phyloP scores from a whole-genome alignment of 2,888 invertebrate genomes.

The Hypomecis punctinalis region DNA sequence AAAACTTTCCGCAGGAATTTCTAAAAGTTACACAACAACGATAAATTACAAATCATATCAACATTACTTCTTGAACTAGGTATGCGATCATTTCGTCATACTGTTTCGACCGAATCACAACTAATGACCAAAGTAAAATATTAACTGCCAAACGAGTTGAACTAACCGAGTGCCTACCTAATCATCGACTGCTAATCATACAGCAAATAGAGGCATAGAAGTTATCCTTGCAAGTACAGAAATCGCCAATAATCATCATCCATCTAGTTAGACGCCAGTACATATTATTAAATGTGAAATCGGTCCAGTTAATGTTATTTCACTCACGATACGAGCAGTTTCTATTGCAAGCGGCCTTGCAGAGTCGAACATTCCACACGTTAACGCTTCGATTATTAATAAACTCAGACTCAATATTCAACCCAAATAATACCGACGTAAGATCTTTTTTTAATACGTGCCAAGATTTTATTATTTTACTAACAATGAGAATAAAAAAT shows the following conservation, averaged over 20 bases:
- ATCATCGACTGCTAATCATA: slow-evolving; percentile 10
- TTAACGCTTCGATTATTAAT: slow-evolving; percentile 84
- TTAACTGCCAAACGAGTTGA: not conserved
- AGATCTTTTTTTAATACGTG: slow-evolving; percentile 75
- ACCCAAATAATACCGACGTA: slow-evolving; percentile 76
- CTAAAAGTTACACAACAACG: no score
- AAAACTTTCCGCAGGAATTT: no score
- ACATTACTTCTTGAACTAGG: no score
- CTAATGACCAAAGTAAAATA: not conserved
- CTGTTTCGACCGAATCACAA: not conserved
- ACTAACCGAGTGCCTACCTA: not conserved
- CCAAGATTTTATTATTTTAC: slow-evolving; percentile 80
- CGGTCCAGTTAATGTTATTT: slow-evolving; percentile 78
- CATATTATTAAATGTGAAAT: slow-evolving; percentile 77
- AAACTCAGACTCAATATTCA: slow-evolving; percentile 79
- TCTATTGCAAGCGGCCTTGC: slow-evolving; percentile 84
- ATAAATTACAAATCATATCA: no score
- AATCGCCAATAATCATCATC: slow-evolving; percentile 41
- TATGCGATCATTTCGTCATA: not conserved
- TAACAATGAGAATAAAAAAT: slow-evolving; percentile 83
- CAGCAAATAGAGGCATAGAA: not conserved
- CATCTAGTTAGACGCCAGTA: slow-evolving; percentile 48
- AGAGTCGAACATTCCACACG: slow-evolving; percentile 81
- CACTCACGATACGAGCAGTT: slow-evolving; percentile 80
- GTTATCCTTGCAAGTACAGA: slow-evolving; percentile 40